These are phyloP conservation scores for Lasioglossum leucozonium DNA, from an alignment of 2,888 invertebrate genomes.

Conservation along the genomic window DNA sequence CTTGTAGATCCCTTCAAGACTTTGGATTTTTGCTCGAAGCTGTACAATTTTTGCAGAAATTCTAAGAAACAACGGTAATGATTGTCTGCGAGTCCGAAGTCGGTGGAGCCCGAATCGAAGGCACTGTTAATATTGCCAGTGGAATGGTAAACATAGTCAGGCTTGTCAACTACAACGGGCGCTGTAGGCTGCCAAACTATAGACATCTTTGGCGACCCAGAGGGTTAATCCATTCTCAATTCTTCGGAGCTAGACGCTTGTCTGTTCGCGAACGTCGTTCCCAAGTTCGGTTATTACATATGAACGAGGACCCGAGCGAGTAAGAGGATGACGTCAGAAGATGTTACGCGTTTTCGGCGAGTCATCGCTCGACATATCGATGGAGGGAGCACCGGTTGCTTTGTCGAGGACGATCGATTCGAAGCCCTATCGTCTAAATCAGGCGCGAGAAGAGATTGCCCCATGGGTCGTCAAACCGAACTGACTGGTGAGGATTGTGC, in stretches of 20 bases:
- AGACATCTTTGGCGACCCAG: neutral
- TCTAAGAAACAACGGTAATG: neutral
- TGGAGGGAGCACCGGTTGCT: neutral
- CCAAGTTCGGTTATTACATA: slow-evolving; percentile 1
- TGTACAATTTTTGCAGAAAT: neutral
- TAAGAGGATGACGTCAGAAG: slow-evolving; percentile 17
- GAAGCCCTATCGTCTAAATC: neutral
- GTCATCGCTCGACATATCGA: slow-evolving; percentile 12
- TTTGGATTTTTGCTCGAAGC: neutral
- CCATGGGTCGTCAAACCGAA: too few relatives aligned
- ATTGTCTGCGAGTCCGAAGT: neutral
- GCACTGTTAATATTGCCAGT: neutral
- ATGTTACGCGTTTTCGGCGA: slow-evolving; percentile 35
- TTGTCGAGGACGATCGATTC: neutral
- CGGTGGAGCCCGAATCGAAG: neutral
- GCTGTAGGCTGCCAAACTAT: neutral
- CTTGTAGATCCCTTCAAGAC: neutral
- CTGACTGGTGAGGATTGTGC: neutral
- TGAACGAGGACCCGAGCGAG: neutral
- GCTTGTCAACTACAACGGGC: neutral
- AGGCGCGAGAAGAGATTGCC: neutral
- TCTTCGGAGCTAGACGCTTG: neutral
- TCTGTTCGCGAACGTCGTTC: neutral
- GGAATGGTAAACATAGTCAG: neutral
- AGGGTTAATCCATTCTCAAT: neutral